These are phyloP conservation scores for Yponomeuta sedellus DNA, from an alignment of 2,888 invertebrate species.

Conservation along the genomic window DNA sequence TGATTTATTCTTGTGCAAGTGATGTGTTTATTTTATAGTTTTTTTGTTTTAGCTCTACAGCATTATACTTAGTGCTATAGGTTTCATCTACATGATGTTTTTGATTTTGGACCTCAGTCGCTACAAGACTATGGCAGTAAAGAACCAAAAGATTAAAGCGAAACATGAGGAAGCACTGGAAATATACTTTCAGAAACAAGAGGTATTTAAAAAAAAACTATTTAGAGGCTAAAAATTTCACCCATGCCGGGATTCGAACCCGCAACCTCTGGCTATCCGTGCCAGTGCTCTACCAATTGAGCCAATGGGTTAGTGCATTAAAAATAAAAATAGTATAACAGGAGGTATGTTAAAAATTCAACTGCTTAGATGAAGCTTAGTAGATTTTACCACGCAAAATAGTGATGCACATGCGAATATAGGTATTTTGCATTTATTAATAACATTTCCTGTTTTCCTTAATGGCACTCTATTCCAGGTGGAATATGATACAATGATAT, in stretches of 20 bases:
- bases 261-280: too few relatives aligned
- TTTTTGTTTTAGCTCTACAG: conserved; percentile 76
- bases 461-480: conserved; percentile 24
- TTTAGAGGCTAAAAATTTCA: too few relatives aligned
- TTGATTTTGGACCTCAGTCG: conserved; percentile 78
- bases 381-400: too few relatives aligned
- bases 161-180: conserved; percentile 50
- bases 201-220: conserved; percentile 44
- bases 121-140: conserved; percentile 69
- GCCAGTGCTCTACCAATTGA: too few relatives aligned
- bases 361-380: background rate
- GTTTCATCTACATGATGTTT: conserved; percentile 78
- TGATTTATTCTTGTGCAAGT: background rate
- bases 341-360: conserved; percentile 42
- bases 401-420: too few relatives aligned
- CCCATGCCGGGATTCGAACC: too few relatives aligned
- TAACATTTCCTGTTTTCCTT: too few relatives aligned
- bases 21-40: background rate
- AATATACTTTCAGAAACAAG: conserved; percentile 62
- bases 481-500: conserved; percentile 24
- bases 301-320: too few relatives aligned
- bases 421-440: too few relatives aligned
- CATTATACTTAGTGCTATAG: conserved; percentile 73
- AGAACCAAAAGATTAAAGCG: conserved; percentile 58
- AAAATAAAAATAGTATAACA: too few relatives aligned